Evolutionary conservation across 2,113 vertebrate species (phyloP).

Genomic region (Pipa parva): DNA sequence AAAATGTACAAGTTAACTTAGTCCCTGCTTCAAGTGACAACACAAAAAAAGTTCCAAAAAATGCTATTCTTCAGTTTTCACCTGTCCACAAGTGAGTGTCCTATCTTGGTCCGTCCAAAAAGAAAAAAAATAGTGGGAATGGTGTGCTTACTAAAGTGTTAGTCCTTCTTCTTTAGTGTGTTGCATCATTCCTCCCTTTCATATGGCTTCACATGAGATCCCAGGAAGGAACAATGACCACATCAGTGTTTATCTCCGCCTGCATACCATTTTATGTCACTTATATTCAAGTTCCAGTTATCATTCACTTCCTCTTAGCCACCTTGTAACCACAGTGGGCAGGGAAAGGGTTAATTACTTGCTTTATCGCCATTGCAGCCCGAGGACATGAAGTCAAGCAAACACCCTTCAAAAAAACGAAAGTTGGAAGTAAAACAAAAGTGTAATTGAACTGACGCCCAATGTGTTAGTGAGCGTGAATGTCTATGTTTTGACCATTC

Average conservation of each 20-base stretch:
- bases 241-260: not conserved
- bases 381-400: not conserved
- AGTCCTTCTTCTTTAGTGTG: no score
- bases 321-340: not conserved
- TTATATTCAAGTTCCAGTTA: not conserved
- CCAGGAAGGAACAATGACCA: not conserved
- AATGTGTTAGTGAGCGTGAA: conserved; percentile 67
- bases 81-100: conserved; percentile 10
- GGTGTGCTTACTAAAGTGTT: conserved; percentile 8
- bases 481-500: conserved; percentile 65
- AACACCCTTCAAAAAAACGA: not conserved
- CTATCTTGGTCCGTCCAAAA: conserved; percentile 29
- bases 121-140: not conserved
- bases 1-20: conserved; percentile 49
- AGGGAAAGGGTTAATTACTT: not conserved
- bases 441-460: conserved; percentile 12
- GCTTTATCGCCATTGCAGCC: not conserved
- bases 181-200: conserved; percentile 10
- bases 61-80: conserved; percentile 3
- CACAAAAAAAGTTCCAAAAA: conserved; percentile 24
- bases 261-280: not conserved
- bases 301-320: not conserved
- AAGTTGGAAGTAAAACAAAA: conserved; percentile 28
- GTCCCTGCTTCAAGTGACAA: conserved; percentile 43
- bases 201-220: not conserved